Conservation (phyloP, 2,888 invertebrate genomes). For the Agonopterix arenella region DNA sequence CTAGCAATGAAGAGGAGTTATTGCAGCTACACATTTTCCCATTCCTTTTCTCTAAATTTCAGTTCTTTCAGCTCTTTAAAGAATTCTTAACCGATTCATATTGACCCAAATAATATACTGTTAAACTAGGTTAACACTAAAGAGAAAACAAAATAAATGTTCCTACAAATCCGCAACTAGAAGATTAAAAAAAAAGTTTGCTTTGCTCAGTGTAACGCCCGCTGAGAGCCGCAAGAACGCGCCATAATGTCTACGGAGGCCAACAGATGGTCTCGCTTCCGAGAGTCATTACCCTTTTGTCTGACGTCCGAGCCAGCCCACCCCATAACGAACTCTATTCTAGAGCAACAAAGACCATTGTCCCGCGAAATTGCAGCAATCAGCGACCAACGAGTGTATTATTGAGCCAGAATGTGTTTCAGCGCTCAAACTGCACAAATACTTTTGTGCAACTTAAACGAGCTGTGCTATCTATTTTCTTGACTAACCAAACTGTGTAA, state of each 20-base stretch:
- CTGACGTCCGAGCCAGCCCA: conserved; percentile 1
- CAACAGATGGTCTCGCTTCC: conserved; percentile 61
- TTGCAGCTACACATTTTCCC: too few relatives aligned
- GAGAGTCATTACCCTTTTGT: conserved; percentile 50
- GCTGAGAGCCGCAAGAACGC: conserved; percentile 40
- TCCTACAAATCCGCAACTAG: not conserved
- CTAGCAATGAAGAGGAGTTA: too few relatives aligned
- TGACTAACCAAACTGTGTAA: too few relatives aligned
- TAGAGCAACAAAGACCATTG: conserved; percentile 19
- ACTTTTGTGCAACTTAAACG: not conserved
- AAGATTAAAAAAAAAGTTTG: conserved; percentile 16
- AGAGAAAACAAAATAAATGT: too few relatives aligned
- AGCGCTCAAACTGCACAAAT: conserved; percentile 42
- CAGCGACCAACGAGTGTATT: conserved; percentile 42
- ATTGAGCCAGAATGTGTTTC: conserved; percentile 51
- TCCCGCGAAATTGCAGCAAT: conserved; percentile 26
- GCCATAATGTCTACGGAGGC: conserved; percentile 58
- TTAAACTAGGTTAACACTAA: too few relatives aligned
- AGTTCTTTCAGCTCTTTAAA: not conserved
- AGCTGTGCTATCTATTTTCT: too few relatives aligned
- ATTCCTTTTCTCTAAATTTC: not conserved
- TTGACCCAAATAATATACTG: too few relatives aligned
- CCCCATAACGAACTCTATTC: conserved; percentile 25
- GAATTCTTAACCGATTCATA: too few relatives aligned
- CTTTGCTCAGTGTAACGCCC: conserved; percentile 32